Conservation (phyloP, 2,888 invertebrate species). For the Lycophotia porphyrea region DNA sequence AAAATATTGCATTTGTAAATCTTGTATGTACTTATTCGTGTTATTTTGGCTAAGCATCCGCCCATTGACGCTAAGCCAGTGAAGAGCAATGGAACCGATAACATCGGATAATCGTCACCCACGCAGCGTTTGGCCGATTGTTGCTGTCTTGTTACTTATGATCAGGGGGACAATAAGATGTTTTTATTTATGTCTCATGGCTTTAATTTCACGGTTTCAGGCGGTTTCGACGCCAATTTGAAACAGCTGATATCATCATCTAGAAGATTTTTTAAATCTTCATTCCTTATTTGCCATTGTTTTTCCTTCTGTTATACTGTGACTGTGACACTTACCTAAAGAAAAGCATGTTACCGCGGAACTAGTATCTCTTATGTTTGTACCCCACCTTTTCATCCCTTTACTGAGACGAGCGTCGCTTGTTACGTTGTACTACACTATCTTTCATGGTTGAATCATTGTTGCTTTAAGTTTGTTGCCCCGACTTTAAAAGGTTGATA, state of each 20-base stretch:
- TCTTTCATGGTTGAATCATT: slow-evolving; percentile 30
- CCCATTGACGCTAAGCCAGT: slow-evolving; percentile 65
- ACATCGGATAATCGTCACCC: slow-evolving; percentile 82
- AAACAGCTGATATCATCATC: slow-evolving; percentile 6
- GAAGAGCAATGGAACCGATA: slow-evolving; percentile 77
- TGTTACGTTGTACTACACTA: slow-evolving; percentile 48
- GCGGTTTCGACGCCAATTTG: slow-evolving; percentile 14
- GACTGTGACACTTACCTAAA: slow-evolving; percentile 25
- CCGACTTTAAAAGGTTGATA: slow-evolving; percentile 22
- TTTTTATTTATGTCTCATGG: slow-evolving; percentile 53
- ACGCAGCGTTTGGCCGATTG: slow-evolving; percentile 77
- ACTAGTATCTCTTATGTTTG: slow-evolving; percentile 57
- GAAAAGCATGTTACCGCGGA: slow-evolving; percentile 31
- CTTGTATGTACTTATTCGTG: no score
- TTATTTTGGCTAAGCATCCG: slow-evolving; percentile 40
- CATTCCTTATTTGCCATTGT: background rate
- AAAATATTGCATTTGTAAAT: slow-evolving; percentile 11
- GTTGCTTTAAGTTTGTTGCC: slow-evolving; percentile 38
- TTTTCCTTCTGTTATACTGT: background rate
- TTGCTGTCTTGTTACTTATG: slow-evolving; percentile 81
- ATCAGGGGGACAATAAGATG: slow-evolving; percentile 73
- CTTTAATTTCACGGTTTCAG: slow-evolving; percentile 22
- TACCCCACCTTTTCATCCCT: slow-evolving; percentile 62
- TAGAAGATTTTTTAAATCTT: background rate
- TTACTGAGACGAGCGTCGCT: slow-evolving; percentile 65